Evolutionary conservation across 2,113 vertebrate species (phyloP).

Genomic region (Ptilonorhynchus violaceus): DNA sequence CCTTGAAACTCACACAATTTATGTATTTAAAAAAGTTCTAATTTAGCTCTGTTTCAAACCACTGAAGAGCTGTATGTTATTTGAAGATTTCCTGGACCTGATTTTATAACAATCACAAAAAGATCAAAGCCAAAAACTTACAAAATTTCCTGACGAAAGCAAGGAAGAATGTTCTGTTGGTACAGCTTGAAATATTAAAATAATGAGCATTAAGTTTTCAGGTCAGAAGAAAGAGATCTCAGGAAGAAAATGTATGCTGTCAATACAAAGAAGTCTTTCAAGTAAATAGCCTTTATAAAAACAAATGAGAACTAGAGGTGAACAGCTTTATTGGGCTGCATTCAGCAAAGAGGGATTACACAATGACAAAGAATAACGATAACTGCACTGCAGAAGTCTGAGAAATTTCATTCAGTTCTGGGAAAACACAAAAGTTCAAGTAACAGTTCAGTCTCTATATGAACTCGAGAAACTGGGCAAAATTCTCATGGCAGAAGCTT

Average conservation of each 20-base stretch:
- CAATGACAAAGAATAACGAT: neutral
- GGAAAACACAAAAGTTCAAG: neutral
- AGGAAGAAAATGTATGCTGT: neutral
- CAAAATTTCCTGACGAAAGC: neutral
- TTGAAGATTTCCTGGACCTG: conserved; percentile 9
- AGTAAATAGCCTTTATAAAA: conserved; percentile 19
- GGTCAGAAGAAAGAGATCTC: conserved; percentile 9
- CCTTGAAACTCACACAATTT: neutral
- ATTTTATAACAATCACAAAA: neutral
- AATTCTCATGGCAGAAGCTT: neutral
- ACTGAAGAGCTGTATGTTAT: neutral
- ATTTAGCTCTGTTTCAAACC: neutral
- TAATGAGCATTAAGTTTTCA: neutral
- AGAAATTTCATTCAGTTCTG: neutral
- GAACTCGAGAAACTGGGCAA: neutral
- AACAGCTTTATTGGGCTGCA: neutral
- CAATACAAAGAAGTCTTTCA: neutral
- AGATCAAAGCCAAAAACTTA: conserved; percentile 5
- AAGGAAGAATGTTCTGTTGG: neutral
- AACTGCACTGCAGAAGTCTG: neutral
- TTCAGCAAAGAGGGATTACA: neutral
- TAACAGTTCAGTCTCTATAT: neutral
- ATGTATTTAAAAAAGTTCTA: neutral
- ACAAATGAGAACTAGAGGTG: neutral
- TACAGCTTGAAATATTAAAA: conserved; percentile 1